Conservation (phyloP, 2,888 invertebrate species). For the Keiferia lycopersicella region DNA sequence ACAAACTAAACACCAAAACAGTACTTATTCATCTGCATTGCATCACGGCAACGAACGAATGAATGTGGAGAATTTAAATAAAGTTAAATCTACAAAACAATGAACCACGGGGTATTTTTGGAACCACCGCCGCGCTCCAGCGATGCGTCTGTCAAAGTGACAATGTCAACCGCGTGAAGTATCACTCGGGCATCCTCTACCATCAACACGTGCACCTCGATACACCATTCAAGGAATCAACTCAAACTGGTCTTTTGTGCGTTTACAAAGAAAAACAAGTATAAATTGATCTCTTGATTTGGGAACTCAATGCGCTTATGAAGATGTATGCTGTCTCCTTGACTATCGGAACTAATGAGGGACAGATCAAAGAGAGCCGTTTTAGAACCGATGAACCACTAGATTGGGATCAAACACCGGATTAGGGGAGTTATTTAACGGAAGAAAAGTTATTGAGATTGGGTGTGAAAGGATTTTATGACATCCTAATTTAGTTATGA, state of each 20-base stretch:
- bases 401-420: not conserved
- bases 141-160: not conserved
- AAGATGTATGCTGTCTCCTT: not conserved
- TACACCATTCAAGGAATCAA: not conserved
- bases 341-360: not conserved
- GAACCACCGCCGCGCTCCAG: not conserved
- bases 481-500: not conserved
- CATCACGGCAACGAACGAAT: too few species aligned
- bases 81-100: too few species aligned
- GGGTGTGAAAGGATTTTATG: not conserved
- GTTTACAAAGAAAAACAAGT: not conserved
- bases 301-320: not conserved
- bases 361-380: conserved; percentile 10
- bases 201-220: not conserved
- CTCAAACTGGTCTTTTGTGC: too few species aligned
- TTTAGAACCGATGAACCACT: not conserved
- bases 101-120: not conserved
- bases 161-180: not conserved
- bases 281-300: not conserved
- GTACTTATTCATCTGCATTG: too few species aligned
- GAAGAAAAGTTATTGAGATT: not conserved
- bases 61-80: too few species aligned
- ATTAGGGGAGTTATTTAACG: not conserved
- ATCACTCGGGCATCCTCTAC: not conserved
- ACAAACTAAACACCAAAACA: too few species aligned